Base-by-base conservation (phyloP, 2,888 invertebrate genomes). In the Drosophila pegasa region DNA sequence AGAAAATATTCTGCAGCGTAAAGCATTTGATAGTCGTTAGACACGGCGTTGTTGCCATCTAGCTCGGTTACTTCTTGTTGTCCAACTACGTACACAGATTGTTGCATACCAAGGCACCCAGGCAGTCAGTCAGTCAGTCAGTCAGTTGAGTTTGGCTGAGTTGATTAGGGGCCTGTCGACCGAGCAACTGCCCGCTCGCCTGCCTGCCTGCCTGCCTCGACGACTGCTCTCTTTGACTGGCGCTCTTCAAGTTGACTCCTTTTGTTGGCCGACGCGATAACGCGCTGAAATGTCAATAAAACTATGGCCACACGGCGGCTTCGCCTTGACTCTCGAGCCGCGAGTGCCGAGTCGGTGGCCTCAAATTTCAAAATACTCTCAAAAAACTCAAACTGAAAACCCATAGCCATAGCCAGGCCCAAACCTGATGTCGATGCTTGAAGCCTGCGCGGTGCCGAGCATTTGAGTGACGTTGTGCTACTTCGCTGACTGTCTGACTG, bases 221-320 rank as follows among this genome's bases (percentile, higher is more conserved):
- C 67, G 56, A 40, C 66, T 70, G 43, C 37, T 31, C 45, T 60
- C 38, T 29, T 57, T 71, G 75, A 66, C 64, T 75, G 80, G 63
- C 52, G 70, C 87, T 87, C 81, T 87, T 80, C 81, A 73, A 65
- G 71, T 78, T 86, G 86, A 86, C 87, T 85, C 86, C 88, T 89
- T 84, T 84, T 89, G 89, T 89, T 88, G 88, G 57, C 55, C 74
- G 60, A 63, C 56, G 67, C 88, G 89, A 85, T 85, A 85, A 89
- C 86, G 86, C 88, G 84, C 71, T 65, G 86, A 85, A 88, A 89
- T 88, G 88, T 85, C 89, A 85, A 85, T 89, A 78, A 79, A 87
- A 84, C 68, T 85, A 85, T 71, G 67, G 89, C 78, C 71, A 83
- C 68, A 74, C 78, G 59, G 58, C 78, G 59, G 61, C 62, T 50